A percentile compares a stretch with the other conserved stretches of the same genome.
Conservation (phyloP, 1,140 invertebrate species). For the Epicauta chinensis region DNA sequence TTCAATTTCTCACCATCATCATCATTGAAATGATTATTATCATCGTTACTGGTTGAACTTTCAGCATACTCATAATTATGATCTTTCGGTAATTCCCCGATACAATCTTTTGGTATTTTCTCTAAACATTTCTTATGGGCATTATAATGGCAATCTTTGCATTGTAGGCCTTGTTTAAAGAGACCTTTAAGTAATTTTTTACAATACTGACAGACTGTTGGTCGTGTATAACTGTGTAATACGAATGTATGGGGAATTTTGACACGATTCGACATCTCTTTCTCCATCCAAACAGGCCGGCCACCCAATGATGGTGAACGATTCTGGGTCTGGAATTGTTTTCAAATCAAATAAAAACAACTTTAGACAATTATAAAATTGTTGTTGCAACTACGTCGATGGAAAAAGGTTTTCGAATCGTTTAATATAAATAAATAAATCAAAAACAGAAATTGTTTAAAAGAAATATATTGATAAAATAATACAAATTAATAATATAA, state of each 20-base stretch:
- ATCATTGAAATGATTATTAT: constrained; percentile 44
- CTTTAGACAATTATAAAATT: neutral
- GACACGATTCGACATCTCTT: constrained; percentile 62
- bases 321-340: constrained; percentile 32
- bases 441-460: neutral
- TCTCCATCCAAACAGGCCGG: constrained; percentile 65
- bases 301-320: constrained; percentile 73
- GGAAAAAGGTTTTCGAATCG: too few relatives aligned
- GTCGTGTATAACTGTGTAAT: constrained; percentile 89
- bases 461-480: neutral
- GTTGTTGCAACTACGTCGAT: too few relatives aligned
- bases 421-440: neutral
- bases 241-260: constrained; percentile 90
- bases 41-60: constrained; percentile 58
- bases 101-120: constrained; percentile 92
- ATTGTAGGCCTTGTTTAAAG: constrained; percentile 95
- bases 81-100: constrained; percentile 67
- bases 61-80: constrained; percentile 56
- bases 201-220: constrained; percentile 93
- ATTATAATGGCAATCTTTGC: constrained; percentile 98
- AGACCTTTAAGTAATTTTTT: constrained; percentile 92
- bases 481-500: constrained; percentile 18
- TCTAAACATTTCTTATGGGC: constrained; percentile 96
- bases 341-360: neutral
- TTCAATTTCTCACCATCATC: constrained; percentile 47